Percentiles rank a stretch among this genome's conserved stretches.
phyloP scores from a whole-genome alignment of 2,888 invertebrate genomes.

The Drosophila rubida region DNA sequence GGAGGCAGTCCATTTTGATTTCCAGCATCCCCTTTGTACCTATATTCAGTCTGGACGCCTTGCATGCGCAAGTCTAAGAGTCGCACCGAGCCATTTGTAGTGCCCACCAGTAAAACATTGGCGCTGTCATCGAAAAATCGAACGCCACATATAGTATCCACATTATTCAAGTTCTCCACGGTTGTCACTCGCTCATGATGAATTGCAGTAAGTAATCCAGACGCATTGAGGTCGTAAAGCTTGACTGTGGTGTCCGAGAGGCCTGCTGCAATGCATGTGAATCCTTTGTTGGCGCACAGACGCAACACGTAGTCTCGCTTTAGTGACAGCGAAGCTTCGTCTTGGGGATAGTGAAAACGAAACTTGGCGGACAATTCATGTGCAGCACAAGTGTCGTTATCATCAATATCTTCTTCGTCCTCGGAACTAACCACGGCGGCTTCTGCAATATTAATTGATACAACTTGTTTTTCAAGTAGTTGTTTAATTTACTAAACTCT shows the following conservation, averaged over 20 bases:
- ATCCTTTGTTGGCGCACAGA: conserved; percentile 86
- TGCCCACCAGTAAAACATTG: conserved; percentile 76
- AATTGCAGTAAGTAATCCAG: conserved; percentile 76
- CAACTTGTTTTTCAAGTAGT: background rate
- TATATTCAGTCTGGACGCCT: conserved; percentile 83
- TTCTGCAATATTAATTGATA: conserved; percentile 36
- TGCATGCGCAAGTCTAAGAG: conserved; percentile 85
- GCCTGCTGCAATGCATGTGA: conserved; percentile 85
- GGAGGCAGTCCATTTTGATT: conserved; percentile 50
- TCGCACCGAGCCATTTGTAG: conserved; percentile 74
- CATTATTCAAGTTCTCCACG: background rate
- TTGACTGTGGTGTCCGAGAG: conserved; percentile 86
- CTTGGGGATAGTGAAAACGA: conserved; percentile 69
- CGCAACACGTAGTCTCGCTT: conserved; percentile 88
- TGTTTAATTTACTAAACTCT: background rate
- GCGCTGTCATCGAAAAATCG: conserved; percentile 78
- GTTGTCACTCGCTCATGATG: conserved; percentile 33
- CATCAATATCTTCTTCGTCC: conserved; percentile 74
- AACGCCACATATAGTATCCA: conserved; percentile 72
- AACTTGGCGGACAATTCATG: conserved; percentile 77
- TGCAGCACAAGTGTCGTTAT: conserved; percentile 78
- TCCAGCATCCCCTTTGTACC: conserved; percentile 38
- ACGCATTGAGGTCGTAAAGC: conserved; percentile 85
- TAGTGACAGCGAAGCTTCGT: conserved; percentile 86
- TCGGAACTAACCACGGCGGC: conserved; percentile 51